A percentile compares a stretch with the other conserved stretches of the same genome.
Evolutionary conservation across 2,888 invertebrate genomes (phyloP).

Genomic region (Mimumesa dahlbomi): DNA sequence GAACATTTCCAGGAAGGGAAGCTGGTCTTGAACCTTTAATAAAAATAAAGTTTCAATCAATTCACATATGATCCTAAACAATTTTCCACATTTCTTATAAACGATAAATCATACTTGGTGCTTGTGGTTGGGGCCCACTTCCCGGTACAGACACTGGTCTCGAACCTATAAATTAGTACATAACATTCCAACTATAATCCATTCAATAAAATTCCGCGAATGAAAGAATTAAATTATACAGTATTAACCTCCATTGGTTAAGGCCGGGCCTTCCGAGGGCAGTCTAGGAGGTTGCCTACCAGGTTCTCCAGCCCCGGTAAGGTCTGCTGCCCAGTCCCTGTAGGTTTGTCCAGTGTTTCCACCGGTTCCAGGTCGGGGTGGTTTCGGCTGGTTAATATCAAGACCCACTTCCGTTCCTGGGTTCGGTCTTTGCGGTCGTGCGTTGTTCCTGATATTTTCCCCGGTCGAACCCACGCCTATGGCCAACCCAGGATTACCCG

Average conservation of each 20-base stretch:
- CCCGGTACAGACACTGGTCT: conserved; percentile 13
- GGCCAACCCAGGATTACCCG: conserved; percentile 70
- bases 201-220: background rate
- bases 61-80: background rate
- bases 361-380: conserved; percentile 62
- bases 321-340: conserved; percentile 73
- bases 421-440: conserved; percentile 65
- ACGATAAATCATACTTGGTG: conserved; percentile 17
- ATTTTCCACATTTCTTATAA: conserved; percentile 2
- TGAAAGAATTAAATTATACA: background rate
- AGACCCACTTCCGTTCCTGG: conserved; percentile 77
- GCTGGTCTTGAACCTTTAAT: conserved; percentile 21
- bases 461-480: conserved; percentile 68
- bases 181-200: background rate
- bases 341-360: conserved; percentile 66
- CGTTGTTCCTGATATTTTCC: conserved; percentile 62
- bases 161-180: background rate
- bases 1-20: conserved; percentile 5
- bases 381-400: conserved; percentile 63
- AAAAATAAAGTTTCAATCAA: background rate
- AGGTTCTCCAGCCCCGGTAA: conserved; percentile 73
- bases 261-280: conserved; percentile 66
- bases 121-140: conserved; percentile 1
- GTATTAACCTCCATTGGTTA: conserved; percentile 23
- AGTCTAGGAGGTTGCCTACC: conserved; percentile 61